Evolutionary conservation across 2,113 vertebrate genomes (phyloP), one percentile per base, ranked within the genome.

Genomic region (Platycercus adscitus): DNA sequence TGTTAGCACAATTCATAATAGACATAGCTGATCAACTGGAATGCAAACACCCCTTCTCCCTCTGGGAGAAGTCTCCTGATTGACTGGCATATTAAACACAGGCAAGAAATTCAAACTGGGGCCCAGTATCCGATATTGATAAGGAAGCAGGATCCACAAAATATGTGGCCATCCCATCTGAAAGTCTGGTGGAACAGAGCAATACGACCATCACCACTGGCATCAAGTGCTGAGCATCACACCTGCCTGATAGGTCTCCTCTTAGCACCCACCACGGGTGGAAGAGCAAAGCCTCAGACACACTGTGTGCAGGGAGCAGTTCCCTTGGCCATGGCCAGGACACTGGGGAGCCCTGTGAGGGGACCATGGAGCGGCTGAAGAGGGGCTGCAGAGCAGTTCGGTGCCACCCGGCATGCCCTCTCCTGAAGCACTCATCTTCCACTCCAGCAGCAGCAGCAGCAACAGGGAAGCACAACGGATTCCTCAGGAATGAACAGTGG

Each of bases 371-470:
- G 10, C n/a, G 37, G 5, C 9, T 2, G 5, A 20, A 52, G 18
- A 33, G 72, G 11, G 6, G 11, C 4, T n/a, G 44, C 52, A 76
- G 35, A 31, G 19, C 19, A 60, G 7, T 8, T 10, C 17, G 17
- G 5, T 17, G 13, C 8, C 63, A 46, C 6, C 18, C 17, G 12
- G 5, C 10, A 3, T 0, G 0, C 3, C 29, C 17, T 6, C 7
- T 76, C 35, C n/a, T 23, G 2, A 49, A 37, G 2, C 2, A 6
- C 0, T 2, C 0, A 0, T 7, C 14, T 41, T 44, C 19, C 13
- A 12, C 29, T 13, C 10, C 25, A 17, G 21, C 11, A 47, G 25
- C 24, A 49, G 25, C 47, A 37, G 2, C 1, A 2, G 9, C 31
- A 64, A 16, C 7, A 29, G 9, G 1, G 5, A 14, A 24, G 5